Evolutionary conservation across 2,113 vertebrate genomes (phyloP).

Genomic region (Rhodinocichla rosea): DNA sequence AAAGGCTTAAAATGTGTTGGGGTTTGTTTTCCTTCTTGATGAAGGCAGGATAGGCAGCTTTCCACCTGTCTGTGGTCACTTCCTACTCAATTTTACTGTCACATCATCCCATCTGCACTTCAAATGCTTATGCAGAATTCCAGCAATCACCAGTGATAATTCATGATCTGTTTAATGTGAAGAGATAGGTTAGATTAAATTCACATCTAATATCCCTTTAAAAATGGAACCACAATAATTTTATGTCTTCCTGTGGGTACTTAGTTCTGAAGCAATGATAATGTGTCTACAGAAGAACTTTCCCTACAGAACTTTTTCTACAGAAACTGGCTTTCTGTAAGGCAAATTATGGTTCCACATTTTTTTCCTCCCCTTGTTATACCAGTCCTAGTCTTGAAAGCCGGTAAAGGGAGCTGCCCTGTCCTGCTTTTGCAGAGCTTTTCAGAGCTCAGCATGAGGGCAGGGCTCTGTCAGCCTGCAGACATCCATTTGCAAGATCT

Average conservation of each 20-base stretch:
- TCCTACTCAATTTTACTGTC: constrained; percentile 9
- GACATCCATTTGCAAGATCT: not conserved
- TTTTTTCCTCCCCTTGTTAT: not conserved
- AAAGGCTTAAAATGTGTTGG: not conserved
- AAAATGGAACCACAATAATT: not conserved
- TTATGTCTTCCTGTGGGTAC: not conserved
- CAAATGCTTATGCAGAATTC: not conserved
- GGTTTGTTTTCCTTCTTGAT: not conserved
- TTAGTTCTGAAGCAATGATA: not conserved
- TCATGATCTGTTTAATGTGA: not conserved
- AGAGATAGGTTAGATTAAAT: constrained; percentile 9
- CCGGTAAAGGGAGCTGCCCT: rapidly evolving
- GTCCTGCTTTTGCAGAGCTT: not conserved
- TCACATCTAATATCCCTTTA: not conserved
- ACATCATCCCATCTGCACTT: not conserved
- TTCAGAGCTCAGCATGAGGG: not conserved
- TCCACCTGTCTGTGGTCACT: not conserved
- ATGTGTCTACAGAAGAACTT: not conserved
- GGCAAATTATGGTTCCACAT: not conserved
- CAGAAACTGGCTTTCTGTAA: not conserved
- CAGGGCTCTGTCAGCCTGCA: constrained; percentile 2
- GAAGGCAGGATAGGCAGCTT: not conserved
- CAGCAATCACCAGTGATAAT: constrained; percentile 3
- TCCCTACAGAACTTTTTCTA: no score
- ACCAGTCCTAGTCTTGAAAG: not conserved